Conservation (phyloP, 2,888 invertebrate genomes). For the Halictus ligatus region DNA sequence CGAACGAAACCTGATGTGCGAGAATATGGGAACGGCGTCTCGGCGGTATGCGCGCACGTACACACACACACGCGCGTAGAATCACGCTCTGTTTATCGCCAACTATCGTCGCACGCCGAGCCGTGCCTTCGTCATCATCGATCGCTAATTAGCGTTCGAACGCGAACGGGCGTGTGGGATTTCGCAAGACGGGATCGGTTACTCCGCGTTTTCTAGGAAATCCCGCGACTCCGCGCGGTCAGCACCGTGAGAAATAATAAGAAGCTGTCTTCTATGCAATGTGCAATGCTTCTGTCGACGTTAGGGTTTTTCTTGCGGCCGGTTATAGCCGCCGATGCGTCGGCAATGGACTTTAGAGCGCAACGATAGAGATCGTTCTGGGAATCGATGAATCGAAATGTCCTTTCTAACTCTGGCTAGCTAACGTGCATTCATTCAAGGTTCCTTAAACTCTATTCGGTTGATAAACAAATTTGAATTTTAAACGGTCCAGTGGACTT, state of each 20-base stretch:
- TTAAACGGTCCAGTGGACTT: too few species aligned
- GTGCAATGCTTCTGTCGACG: not conserved
- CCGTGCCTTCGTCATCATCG: slow-evolving; percentile 37
- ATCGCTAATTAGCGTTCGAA: slow-evolving; percentile 47
- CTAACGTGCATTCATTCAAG: too few species aligned
- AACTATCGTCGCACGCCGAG: slow-evolving; percentile 4
- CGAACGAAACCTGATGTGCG: not conserved
- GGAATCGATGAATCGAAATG: too few species aligned
- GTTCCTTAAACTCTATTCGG: too few species aligned
- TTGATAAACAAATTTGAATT: too few species aligned
- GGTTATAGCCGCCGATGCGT: too few species aligned
- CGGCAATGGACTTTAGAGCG: too few species aligned
- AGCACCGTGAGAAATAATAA: not conserved
- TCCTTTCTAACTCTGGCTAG: not conserved
- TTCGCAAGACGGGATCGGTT: slow-evolving; percentile 36
- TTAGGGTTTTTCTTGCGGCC: not conserved
- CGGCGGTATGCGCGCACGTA: too few species aligned
- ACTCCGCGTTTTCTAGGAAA: slow-evolving; percentile 9
- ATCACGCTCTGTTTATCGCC: slow-evolving; percentile 64
- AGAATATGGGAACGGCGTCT: slow-evolving; percentile 1
- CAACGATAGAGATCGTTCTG: too few species aligned
- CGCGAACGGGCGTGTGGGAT: slow-evolving; percentile 36
- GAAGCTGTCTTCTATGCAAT: not conserved
- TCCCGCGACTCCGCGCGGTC: not conserved
- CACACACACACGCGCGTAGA: not conserved